These are phyloP conservation scores for Rotaria macrura DNA, from an alignment of 2,888 invertebrate genomes.

Conservation along the genomic window DNA sequence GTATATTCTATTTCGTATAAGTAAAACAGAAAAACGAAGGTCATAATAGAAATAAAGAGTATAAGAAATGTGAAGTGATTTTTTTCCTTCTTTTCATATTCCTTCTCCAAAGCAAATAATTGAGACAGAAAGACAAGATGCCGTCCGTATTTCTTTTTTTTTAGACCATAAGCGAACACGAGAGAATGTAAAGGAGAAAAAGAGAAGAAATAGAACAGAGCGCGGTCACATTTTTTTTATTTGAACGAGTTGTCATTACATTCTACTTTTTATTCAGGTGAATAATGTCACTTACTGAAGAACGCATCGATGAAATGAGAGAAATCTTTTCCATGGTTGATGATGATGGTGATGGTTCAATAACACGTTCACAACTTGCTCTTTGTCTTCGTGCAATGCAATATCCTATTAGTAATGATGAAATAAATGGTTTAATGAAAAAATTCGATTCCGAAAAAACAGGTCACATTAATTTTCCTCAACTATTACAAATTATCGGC, in stretches of 20 bases:
- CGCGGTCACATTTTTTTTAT: not conserved
- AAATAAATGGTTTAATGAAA: constrained; percentile 11
- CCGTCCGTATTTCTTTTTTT: not conserved
- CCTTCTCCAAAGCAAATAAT: not conserved
- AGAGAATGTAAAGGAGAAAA: not conserved
- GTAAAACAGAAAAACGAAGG: not conserved
- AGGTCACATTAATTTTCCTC: not conserved
- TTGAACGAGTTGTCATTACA: not conserved
- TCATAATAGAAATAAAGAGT: not conserved
- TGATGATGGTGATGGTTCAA: not conserved
- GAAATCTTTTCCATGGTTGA: constrained; percentile 13
- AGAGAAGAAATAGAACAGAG: not conserved
- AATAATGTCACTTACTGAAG: not conserved
- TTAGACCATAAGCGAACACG: not conserved
- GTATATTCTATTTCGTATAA: not conserved
- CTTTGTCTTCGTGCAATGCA: not conserved
- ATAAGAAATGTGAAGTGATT: not conserved
- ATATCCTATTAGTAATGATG: not conserved
- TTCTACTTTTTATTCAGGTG: not conserved
- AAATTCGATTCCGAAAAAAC: constrained; percentile 7
- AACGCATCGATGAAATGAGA: not conserved
- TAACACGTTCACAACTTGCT: not conserved
- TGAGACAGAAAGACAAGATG: not conserved
- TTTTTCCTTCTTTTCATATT: not conserved
- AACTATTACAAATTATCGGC: not conserved